A percentile compares a stretch with the other conserved stretches of the same genome.
Conservation (phyloP, 2,797 vertebrate species). For the Pristis pectinata region DNA sequence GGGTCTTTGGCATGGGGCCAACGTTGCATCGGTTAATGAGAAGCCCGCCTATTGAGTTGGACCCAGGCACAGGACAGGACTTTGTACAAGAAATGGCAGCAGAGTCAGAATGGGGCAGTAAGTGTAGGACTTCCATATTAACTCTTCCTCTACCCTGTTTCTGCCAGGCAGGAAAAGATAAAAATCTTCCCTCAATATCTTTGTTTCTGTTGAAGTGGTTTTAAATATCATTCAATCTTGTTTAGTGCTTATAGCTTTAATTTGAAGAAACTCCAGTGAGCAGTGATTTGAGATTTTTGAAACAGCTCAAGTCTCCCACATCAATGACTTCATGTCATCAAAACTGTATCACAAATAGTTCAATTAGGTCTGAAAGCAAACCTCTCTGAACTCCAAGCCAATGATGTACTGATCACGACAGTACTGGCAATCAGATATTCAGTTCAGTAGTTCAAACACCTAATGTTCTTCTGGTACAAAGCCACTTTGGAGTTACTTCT, state of each 20-base stretch:
- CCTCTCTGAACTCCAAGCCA: not conserved
- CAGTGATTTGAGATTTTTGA: too few species aligned
- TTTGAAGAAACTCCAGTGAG: not conserved
- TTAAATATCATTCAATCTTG: not conserved
- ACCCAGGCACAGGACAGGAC: too few species aligned
- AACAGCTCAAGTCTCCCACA: too few species aligned
- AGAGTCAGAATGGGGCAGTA: not conserved
- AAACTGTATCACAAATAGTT: not conserved
- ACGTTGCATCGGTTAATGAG: too few species aligned
- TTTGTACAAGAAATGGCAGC: not conserved
- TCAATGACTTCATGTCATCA: not conserved
- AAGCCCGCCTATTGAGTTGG: not conserved
- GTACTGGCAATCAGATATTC: not conserved
- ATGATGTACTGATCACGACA: not conserved
- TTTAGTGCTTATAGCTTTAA: not conserved
- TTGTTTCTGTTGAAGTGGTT: not conserved
- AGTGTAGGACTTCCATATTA: not conserved
- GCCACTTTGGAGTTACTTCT: not conserved
- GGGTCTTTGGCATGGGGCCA: not conserved
- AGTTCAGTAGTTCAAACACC: not conserved
- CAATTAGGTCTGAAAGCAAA: not conserved
- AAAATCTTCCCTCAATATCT: not conserved
- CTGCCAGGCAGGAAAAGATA: too few species aligned
- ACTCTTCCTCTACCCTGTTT: too few species aligned
- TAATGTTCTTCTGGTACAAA: not conserved